These are phyloP conservation scores for Lampris incognitus DNA, from an alignment of 2,113 vertebrate genomes.

Conservation along the genomic window DNA sequence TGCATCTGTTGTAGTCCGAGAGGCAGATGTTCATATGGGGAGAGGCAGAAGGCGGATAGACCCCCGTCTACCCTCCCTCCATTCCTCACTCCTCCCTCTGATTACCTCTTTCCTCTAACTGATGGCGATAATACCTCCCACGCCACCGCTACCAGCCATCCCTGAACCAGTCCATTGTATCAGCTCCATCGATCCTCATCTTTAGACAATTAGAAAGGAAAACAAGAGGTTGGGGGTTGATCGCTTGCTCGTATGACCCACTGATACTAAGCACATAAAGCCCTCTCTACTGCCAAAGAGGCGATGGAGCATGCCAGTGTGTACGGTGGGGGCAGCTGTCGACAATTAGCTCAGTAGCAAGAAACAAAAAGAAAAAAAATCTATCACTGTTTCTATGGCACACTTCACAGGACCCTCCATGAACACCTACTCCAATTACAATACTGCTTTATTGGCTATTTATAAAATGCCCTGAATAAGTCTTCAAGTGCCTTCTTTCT, in stretches of 20 bases:
- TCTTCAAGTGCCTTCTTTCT: constrained; percentile 8
- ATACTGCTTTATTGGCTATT: constrained; percentile 8
- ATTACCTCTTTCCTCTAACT: constrained; percentile 58
- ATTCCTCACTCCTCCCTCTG: constrained; percentile 20
- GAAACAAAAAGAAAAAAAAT: neutral
- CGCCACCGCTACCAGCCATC: constrained; percentile 21
- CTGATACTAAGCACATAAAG: constrained; percentile 35
- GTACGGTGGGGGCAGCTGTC: neutral
- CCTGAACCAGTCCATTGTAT: constrained; percentile 46
- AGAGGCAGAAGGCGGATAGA: constrained; percentile 69
- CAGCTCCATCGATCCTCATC: constrained; percentile 66
- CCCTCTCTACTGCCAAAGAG: constrained; percentile 21
- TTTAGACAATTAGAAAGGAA: constrained; percentile 62
- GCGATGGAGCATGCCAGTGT: constrained; percentile 26
- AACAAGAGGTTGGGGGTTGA: constrained; percentile 46
- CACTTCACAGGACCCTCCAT: constrained; percentile 14
- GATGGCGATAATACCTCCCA: constrained; percentile 46
- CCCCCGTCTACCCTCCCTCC: neutral
- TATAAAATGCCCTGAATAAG: constrained; percentile 30
- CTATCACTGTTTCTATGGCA: neutral
- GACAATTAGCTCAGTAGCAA: neutral
- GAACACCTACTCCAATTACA: constrained; percentile 36
- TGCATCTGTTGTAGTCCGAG: constrained; percentile 74
- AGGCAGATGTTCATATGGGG: constrained; percentile 74
- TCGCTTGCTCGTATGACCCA: constrained; percentile 29